phyloP scores from a whole-genome alignment of 2,888 invertebrate genomes.

The Drosophila merina region DNA sequence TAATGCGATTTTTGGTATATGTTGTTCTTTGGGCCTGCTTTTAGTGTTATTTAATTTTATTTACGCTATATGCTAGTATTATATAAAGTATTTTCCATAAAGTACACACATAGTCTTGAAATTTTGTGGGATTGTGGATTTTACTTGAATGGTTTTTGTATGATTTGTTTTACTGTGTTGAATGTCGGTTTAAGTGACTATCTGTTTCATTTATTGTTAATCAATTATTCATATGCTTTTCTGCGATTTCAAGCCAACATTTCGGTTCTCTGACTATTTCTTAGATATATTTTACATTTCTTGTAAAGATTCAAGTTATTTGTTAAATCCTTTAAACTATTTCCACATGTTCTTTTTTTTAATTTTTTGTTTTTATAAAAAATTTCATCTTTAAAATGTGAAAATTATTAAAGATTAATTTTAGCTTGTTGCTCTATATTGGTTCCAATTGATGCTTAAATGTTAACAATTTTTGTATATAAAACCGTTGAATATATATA shows the following conservation, averaged over 20 bases:
- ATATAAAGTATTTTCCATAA: slow-evolving; percentile 73
- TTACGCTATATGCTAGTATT: slow-evolving; percentile 60
- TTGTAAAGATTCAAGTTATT: slow-evolving; percentile 37
- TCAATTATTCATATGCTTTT: slow-evolving; percentile 1
- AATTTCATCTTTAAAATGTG: slow-evolving; percentile 69
- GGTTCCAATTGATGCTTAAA: slow-evolving; percentile 82
- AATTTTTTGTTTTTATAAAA: slow-evolving; percentile 60
- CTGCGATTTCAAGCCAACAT: slow-evolving; percentile 17
- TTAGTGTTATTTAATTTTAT: slow-evolving; percentile 50
- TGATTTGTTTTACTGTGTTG: slow-evolving; percentile 6
- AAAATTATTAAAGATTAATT: slow-evolving; percentile 69
- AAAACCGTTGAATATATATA: slow-evolving; percentile 60
- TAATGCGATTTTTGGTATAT: slow-evolving; percentile 23
- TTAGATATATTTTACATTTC: slow-evolving; percentile 29
- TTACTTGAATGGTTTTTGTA: not conserved
- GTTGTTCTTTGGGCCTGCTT: slow-evolving; percentile 35
- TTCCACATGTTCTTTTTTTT: slow-evolving; percentile 40
- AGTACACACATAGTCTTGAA: slow-evolving; percentile 67
- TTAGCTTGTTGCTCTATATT: slow-evolving; percentile 74
- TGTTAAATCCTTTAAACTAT: slow-evolving; percentile 27
- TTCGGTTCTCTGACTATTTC: slow-evolving; percentile 31
- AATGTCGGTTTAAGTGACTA: slow-evolving; percentile 15
- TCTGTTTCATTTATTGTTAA: slow-evolving; percentile 20
- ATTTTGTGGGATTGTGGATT: slow-evolving; percentile 19
- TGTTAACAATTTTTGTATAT: slow-evolving; percentile 77